These are phyloP conservation scores for Belonocnema kinseyi DNA, from an alignment of 1,140 invertebrate species.

Conservation along the genomic window DNA sequence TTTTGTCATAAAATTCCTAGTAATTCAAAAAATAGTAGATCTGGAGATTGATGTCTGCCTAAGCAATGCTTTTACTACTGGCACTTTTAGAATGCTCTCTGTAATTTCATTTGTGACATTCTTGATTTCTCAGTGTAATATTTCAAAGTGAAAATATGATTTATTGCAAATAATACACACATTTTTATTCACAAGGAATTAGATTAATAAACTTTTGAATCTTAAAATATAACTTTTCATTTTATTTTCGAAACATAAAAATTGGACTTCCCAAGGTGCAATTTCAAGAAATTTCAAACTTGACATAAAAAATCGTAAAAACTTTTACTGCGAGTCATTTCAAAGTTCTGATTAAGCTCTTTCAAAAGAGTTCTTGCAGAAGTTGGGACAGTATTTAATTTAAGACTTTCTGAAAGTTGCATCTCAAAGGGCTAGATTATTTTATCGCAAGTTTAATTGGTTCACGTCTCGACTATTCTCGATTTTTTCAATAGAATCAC, in stretches of 20 bases:
- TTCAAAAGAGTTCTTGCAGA: slow-evolving; percentile 21
- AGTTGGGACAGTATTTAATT: slow-evolving; percentile 24
- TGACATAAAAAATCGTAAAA: slow-evolving; percentile 22
- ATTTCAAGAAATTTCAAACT: slow-evolving; percentile 3
- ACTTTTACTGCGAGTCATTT: slow-evolving; percentile 6
- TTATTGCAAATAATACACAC: no score
- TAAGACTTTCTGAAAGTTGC: slow-evolving; percentile 13
- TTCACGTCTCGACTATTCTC: slow-evolving; percentile 11
- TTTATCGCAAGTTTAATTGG: slow-evolving; percentile 21
- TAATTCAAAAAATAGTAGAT: neutral
- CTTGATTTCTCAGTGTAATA: no score
- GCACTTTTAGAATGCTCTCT: no score
- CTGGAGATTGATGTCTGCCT: neutral
- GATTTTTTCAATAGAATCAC: no score
- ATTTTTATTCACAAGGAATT: no score
- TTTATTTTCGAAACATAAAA: neutral
- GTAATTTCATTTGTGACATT: no score
- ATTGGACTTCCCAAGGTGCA: neutral
- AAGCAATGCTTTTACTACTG: neutral
- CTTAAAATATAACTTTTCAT: no score
- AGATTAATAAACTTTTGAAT: no score
- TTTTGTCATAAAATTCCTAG: neutral
- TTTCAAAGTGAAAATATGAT: no score
- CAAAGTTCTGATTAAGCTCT: slow-evolving; percentile 28
- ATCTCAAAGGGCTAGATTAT: slow-evolving; percentile 9